phyloP scores from a whole-genome alignment of 2,888 invertebrate species.

The Nipponacmea schrenckii region DNA sequence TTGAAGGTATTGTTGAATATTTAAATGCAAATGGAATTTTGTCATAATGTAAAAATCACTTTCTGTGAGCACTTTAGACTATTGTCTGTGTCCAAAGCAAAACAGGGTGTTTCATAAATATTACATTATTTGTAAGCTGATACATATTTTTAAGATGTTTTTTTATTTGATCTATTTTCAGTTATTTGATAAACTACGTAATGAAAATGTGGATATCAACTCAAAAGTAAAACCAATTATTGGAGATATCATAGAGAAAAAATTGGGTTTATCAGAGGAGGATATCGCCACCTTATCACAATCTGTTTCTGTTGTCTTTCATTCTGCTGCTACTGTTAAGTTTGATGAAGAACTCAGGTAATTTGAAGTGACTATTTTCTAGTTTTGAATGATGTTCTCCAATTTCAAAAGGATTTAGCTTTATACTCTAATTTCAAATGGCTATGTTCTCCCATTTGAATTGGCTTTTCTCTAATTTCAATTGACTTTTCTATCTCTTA shows the following conservation, averaged over 20 bases:
- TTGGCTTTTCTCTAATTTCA: too few species aligned
- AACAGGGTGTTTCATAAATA: too few species aligned
- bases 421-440: not conserved
- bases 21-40: too few species aligned
- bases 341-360: slow-evolving; percentile 86
- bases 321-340: slow-evolving; percentile 91
- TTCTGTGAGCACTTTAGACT: too few species aligned
- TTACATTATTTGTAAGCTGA: too few species aligned
- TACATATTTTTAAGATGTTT: too few species aligned
- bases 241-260: slow-evolving; percentile 69
- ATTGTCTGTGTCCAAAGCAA: not conserved
- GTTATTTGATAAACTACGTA: slow-evolving; percentile 64
- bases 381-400: not conserved
- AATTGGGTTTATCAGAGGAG: slow-evolving; percentile 70
- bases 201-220: slow-evolving; percentile 53
- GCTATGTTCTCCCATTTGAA: slow-evolving; percentile 17
- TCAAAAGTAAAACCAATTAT: slow-evolving; percentile 79
- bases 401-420: not conserved
- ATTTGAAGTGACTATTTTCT: slow-evolving; percentile 48
- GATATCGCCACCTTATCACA: slow-evolving; percentile 73
- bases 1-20: too few species aligned
- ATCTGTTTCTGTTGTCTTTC: slow-evolving; percentile 86
- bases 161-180: slow-evolving; percentile 36
- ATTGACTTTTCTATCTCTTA: too few species aligned
- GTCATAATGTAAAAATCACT: too few species aligned